Evolutionary conservation across 2,888 invertebrate genomes (phyloP), one percentile per base, ranked within the genome.

Genomic region (Drosophila prostipennis): DNA sequence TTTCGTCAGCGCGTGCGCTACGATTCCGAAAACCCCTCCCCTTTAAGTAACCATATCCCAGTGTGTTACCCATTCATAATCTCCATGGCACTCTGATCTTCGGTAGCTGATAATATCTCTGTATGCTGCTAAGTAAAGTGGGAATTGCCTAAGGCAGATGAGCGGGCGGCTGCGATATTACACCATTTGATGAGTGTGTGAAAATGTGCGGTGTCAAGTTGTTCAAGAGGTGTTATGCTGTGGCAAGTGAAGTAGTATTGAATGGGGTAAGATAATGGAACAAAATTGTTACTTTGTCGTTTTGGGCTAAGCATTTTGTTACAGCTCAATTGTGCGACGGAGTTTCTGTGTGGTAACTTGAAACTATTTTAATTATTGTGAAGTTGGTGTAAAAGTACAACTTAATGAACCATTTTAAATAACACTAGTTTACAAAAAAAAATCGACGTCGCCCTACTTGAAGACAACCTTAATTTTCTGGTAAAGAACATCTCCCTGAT

Each of bases 1-100:
- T 84, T 81, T 81, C 80, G 74, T 71, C 82, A 81, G 70, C 70
- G 82, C 81, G 69, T 63, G 71, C 55, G 40, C 53, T 46, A 46
- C 14, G 69, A 48, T 48, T 54, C 37, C n/a, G 48, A 48, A 42
- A 42, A 32, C 23, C 53, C n/a, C 29, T 48, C 64, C 48, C 37
- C 23, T 7, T 43, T 43, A 19, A 43, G 13, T 42, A 13, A 10
- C 46, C 32, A 14, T 11, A 23, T 42, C 42, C 13, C 36, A 13
- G 29, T 3, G 32, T 11, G 19, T 37, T 49, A 40, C 26, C 57
- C 57, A 51, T 58, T 63, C 61, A 63, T 59, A 59, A 63, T 59
- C 26, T 48, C 52, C 19, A 29, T 32, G 32, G 32, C 48, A 32
- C 48, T 19, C 7, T n/a, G 26, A 65, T 65, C 64, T 36, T 26